Conservation (phyloP, 1,140 invertebrate genomes). For the Plodia interpunctella region DNA sequence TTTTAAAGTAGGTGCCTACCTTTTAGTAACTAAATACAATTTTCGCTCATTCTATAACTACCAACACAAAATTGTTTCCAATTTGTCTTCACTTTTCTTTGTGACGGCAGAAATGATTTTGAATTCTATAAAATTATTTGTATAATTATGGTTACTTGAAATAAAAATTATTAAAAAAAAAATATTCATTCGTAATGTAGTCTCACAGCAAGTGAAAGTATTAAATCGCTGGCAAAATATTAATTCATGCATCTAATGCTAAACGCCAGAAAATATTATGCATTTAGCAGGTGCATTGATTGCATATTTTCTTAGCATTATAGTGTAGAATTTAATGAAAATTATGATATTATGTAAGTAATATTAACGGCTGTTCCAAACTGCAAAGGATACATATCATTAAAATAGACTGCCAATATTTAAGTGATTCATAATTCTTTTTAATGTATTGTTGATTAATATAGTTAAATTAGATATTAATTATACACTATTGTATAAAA, state of each 20-base stretch:
- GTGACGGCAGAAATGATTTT: too few species aligned
- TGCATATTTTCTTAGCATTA: constrained; percentile 22
- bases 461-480: constrained; percentile 64
- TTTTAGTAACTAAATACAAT: too few species aligned
- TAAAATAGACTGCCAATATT: constrained; percentile 72
- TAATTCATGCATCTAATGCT: constrained; percentile 11
- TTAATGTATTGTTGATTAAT: constrained; percentile 72
- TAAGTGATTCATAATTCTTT: constrained; percentile 73
- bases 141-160: too few species aligned
- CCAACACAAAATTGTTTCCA: too few species aligned
- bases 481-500: constrained; percentile 76
- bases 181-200: background rate
- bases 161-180: too few species aligned
- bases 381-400: constrained; percentile 75
- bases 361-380: constrained; percentile 69
- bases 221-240: background rate
- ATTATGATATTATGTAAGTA: constrained; percentile 32
- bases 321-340: background rate
- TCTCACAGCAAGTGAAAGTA: constrained; percentile 14
- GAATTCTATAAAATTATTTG: too few species aligned
- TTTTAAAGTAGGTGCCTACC: too few species aligned
- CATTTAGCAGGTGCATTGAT: constrained; percentile 17
- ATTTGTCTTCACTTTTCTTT: too few species aligned
- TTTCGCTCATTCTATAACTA: too few species aligned
- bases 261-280: background rate